A percentile compares a stretch with the other conserved stretches of the same genome.
phyloP scores from a whole-genome alignment of 2,888 invertebrate species.

The Diarsia rubi region DNA sequence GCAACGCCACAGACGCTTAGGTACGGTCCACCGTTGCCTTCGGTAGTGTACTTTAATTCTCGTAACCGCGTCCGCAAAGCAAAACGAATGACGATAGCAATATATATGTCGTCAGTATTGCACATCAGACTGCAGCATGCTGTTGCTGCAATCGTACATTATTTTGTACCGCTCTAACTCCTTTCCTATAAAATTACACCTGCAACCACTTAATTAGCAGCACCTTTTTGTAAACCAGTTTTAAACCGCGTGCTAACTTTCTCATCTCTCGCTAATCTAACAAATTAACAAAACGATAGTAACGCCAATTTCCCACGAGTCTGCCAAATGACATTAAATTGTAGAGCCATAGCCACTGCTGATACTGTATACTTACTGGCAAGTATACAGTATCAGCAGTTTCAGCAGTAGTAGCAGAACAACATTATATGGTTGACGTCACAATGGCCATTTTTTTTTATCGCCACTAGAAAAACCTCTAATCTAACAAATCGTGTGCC shows the following conservation, averaged over 20 bases:
- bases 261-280: slow-evolving; percentile 5
- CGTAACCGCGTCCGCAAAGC: slow-evolving; percentile 5
- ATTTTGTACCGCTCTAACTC: slow-evolving; percentile 13
- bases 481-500: not conserved
- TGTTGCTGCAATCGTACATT: not conserved
- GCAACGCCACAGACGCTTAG: not conserved
- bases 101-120: slow-evolving; percentile 11
- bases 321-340: not conserved
- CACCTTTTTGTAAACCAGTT: slow-evolving; percentile 20
- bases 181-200: slow-evolving; percentile 27
- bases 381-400: not conserved
- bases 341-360: not conserved
- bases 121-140: slow-evolving; percentile 12
- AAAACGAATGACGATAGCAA: not conserved
- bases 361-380: too few relatives aligned
- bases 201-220: slow-evolving; percentile 29
- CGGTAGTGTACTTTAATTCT: not conserved
- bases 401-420: too few relatives aligned
- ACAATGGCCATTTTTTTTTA: slow-evolving; percentile 10
- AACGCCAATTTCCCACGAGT: not conserved
- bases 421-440: not conserved
- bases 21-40: not conserved
- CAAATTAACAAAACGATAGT: slow-evolving; percentile 11
- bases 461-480: not conserved
- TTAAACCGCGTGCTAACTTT: slow-evolving; percentile 27